Evolutionary conservation across 2,113 vertebrate genomes (phyloP).

Genomic region (Tympanuchus pallidicinctus): DNA sequence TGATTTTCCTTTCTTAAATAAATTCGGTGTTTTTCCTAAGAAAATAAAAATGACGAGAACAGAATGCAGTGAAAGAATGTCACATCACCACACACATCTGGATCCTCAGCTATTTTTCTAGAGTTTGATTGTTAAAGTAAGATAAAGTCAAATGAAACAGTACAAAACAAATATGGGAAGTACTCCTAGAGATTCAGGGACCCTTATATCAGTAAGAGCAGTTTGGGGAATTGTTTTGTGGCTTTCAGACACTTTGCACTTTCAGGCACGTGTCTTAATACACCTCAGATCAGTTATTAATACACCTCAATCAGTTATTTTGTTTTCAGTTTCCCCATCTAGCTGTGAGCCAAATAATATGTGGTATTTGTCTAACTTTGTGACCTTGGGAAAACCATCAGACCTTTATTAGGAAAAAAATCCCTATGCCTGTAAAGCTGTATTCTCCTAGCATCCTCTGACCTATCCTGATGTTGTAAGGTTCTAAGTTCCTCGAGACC

Average conservation of each 20-base stretch:
- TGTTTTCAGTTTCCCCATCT: neutral
- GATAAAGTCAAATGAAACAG: constrained; percentile 2
- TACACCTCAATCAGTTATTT: neutral
- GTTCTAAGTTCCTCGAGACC: neutral
- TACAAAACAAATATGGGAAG: neutral
- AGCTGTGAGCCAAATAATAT: neutral
- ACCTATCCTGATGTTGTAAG: neutral
- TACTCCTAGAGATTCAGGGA: neutral
- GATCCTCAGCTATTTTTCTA: neutral
- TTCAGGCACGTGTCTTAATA: neutral
- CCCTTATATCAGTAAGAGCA: neutral
- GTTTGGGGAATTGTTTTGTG: neutral
- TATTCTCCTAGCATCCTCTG: neutral
- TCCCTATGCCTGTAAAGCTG: neutral
- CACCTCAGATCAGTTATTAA: neutral
- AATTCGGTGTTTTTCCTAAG: neutral
- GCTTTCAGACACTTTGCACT: neutral
- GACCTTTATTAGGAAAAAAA: neutral
- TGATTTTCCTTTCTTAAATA: neutral
- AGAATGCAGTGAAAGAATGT: neutral
- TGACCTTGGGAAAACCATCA: neutral
- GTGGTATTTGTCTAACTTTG: neutral
- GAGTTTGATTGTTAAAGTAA: neutral
- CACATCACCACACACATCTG: neutral
- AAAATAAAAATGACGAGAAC: neutral